Base-by-base conservation (phyloP, 2,888 invertebrate genomes). In the Hypsopygia costalis region DNA sequence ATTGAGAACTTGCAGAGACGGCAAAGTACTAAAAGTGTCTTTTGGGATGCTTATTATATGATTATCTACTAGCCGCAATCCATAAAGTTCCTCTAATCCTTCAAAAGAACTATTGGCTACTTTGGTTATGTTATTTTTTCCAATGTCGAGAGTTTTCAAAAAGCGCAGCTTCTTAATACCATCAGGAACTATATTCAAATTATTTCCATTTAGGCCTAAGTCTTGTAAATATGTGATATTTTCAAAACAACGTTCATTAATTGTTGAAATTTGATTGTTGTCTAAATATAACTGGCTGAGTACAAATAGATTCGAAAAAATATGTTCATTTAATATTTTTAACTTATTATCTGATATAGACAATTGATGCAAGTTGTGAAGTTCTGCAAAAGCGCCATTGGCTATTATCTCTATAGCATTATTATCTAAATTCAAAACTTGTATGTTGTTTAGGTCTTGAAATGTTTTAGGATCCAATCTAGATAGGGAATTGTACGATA, bases 191-290 rank as follows among this genome's bases (percentile, higher is more conserved):
- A 89, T 88, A 36, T 90, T 91, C 27, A 95, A 80, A 46, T 79
- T 80, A 66, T 96, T 96, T 34, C 92, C 93, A 62, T 93, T 93
- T 43, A 95, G 73, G n/a, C 94, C 93, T 34, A 95, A 85, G 63
- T 95, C 95, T 79, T 94, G 93, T 47, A 95, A 86, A 68, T 93
- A 93, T 5, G 94, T 94, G 47, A 94, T 92, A 74, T 95, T 95
- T 62, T 92, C 91, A 78, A 95, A 94, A 27, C 93, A 92, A 43
- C 91, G 91, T 20, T 91, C 90, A 63, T 94, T 92, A 49, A 95
- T 90, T 33, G 76, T 81, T 41, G 91, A 87, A 47, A 95, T 91
- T 49, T 90, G 87, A 78, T 95, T 95, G 51, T 93, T 91, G 69
- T 95, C 94, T 49, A 95, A 80, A 57, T 93, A 92, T 21, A 95